Base-by-base conservation (phyloP, 2,888 invertebrate genomes). In the Cyaniris semiargus region DNA sequence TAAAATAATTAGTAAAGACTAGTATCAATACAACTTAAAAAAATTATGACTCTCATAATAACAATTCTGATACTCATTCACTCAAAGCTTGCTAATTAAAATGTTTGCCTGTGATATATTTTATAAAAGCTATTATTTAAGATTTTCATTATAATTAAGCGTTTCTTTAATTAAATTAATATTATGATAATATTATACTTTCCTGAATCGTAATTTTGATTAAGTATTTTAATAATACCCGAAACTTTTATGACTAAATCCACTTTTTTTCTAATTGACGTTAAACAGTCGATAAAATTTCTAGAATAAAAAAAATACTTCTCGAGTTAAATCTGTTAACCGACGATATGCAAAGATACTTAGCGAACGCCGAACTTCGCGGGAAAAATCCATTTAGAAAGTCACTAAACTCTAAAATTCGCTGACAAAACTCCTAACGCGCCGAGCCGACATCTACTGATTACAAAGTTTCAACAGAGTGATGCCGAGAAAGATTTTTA, bases 381-480 rank as follows among this genome's bases (percentile, higher is more conserved):
- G 86, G 87, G 85, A 86, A 90, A 90, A 90, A 88, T 88, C 87
- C 86, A 87, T 88, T 89, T 88, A 86, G 85, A 82, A 83, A 87
- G 85, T 88, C 84, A 85, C 86, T 86, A 86, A 87, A 89, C 85
- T 87, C 87, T 88, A 84, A 88, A 90, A 90, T 88, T 87, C 84
- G 90, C 90, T 89, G 93, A 90, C 89, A 86, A 85, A 83, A 82
- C 83, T 78, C 80, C 81, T 74, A 79, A 79, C 79, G 80, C 81
- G 80, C 76, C 77, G 79, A 80, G 79, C 81, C 85, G 87, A 86
- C 89, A 87, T 81, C 81, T 87, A 83, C 89, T 90, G 91, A 93
- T 93, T 92, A 92, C 90, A 88, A 93, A 93, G 90, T 93, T 93
- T 89, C 87, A 88, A 86, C 89, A 86, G 88, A 91, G 90, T 89